Evolutionary conservation across 2,888 invertebrate genomes (phyloP).

Genomic region (Capitulum mitella): DNA sequence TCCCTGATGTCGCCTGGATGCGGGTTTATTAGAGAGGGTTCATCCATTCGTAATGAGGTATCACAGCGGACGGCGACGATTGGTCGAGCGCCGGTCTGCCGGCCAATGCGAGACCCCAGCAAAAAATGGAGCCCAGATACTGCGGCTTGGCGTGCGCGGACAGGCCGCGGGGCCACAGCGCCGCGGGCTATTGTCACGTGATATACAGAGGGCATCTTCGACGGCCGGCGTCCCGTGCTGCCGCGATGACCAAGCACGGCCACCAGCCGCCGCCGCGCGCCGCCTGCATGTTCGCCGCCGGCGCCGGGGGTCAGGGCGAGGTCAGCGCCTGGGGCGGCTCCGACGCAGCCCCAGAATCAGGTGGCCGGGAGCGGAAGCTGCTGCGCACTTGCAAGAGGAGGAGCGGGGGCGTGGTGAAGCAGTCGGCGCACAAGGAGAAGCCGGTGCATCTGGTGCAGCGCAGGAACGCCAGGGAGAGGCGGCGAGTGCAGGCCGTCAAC

Average conservation of each 20-base stretch:
- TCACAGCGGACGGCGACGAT: neutral
- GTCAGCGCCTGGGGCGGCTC: neutral
- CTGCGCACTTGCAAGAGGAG: neutral
- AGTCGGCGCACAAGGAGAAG: constrained; percentile 49
- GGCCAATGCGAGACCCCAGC: neutral
- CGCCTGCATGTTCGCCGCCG: constrained; percentile 13
- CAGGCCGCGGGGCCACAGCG: neutral
- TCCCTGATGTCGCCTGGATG: neutral
- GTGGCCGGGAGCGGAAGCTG: neutral
- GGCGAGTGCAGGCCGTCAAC: constrained; percentile 58
- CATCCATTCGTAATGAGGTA: constrained; percentile 18
- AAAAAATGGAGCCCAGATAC: constrained; percentile 8
- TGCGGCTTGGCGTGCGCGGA: neutral
- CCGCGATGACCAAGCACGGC: neutral
- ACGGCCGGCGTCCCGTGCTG: too few species aligned
- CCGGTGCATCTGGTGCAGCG: constrained; percentile 53
- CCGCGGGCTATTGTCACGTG: neutral
- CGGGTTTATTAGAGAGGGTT: constrained; percentile 17
- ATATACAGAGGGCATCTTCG: too few species aligned
- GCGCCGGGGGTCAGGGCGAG: neutral
- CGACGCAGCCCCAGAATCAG: neutral
- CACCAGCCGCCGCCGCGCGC: neutral
- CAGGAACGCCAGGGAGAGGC: constrained; percentile 56
- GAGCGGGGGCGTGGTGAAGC: constrained; percentile 38
- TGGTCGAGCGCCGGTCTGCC: neutral